Percentiles rank a stretch among this genome's conserved stretches.
These are phyloP conservation scores for Rhynchophorus ferrugineus DNA, from an alignment of 1,140 invertebrate species.

Conservation along the genomic window DNA sequence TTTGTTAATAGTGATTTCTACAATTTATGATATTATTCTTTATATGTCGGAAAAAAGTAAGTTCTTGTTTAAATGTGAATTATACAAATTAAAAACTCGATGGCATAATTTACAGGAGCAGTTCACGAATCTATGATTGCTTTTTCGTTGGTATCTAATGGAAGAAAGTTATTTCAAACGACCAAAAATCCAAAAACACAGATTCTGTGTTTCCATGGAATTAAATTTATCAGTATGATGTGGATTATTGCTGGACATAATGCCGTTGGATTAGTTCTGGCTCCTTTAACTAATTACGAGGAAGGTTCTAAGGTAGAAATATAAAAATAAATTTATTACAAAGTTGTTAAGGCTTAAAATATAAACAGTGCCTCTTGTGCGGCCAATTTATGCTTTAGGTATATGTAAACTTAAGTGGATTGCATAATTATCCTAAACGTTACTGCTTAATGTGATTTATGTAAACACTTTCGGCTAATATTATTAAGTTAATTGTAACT, in stretches of 20 bases:
- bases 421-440: too few relatives aligned
- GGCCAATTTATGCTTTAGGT: too few relatives aligned
- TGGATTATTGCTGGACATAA: slow-evolving; percentile 34
- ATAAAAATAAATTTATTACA: too few relatives aligned
- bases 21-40: slow-evolving; percentile 21
- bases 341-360: too few relatives aligned
- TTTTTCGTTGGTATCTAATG: slow-evolving; percentile 28
- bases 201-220: slow-evolving; percentile 34
- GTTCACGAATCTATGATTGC: slow-evolving; percentile 13
- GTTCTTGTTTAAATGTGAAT: slow-evolving; percentile 4
- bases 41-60: slow-evolving; percentile 16
- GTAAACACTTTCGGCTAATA: too few relatives aligned
- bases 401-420: too few relatives aligned
- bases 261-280: background rate
- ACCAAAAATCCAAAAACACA: slow-evolving; percentile 18
- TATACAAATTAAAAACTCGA: slow-evolving; percentile 3
- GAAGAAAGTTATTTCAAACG: slow-evolving; percentile 22
- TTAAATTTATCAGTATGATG: slow-evolving; percentile 34
- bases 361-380: too few relatives aligned
- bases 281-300: background rate
- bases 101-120: too few relatives aligned
- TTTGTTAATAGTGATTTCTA: slow-evolving; percentile 7
- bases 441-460: too few relatives aligned
- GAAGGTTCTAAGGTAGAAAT: background rate
- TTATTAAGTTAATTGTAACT: too few relatives aligned